phyloP scores from a whole-genome alignment of 2,888 invertebrate genomes.

The Ditylenchus weischeri region DNA sequence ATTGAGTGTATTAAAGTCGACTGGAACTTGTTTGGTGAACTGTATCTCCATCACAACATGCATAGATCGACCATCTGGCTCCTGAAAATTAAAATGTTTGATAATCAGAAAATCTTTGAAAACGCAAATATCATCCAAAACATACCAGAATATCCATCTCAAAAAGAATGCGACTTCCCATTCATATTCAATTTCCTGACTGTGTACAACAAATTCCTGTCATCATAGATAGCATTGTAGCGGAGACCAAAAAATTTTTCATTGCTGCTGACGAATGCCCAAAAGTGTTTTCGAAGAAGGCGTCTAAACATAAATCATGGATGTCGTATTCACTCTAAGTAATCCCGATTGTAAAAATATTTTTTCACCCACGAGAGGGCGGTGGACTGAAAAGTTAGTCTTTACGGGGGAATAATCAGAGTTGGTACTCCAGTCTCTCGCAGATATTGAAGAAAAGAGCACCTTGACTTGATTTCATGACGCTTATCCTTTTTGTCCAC shows the following conservation, averaged over 20 bases:
- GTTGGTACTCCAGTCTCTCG: no score
- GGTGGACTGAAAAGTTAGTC: no score
- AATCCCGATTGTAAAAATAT: no score
- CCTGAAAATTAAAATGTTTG: not conserved
- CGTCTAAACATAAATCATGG: not conserved
- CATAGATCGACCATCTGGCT: not conserved
- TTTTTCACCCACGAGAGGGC: no score
- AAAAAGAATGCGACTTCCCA: not conserved
- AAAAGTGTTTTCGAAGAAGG: not conserved
- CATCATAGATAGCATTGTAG: not conserved
- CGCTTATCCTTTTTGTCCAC: not conserved
- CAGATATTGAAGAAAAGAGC: not conserved
- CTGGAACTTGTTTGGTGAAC: not conserved
- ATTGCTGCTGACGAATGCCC: conserved; percentile 1
- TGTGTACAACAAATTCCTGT: conserved; percentile 4
- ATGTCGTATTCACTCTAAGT: no score
- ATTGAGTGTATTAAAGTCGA: conserved; percentile 12
- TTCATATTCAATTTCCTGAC: not conserved
- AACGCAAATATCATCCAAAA: not conserved
- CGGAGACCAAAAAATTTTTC: not conserved
- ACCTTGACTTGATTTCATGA: not conserved
- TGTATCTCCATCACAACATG: not conserved
- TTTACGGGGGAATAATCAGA: no score
- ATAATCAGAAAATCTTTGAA: no score
- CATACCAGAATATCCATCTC: not conserved